Base-by-base conservation (phyloP, 2,113 vertebrate species). In the Ceratotherium simum region DNA sequence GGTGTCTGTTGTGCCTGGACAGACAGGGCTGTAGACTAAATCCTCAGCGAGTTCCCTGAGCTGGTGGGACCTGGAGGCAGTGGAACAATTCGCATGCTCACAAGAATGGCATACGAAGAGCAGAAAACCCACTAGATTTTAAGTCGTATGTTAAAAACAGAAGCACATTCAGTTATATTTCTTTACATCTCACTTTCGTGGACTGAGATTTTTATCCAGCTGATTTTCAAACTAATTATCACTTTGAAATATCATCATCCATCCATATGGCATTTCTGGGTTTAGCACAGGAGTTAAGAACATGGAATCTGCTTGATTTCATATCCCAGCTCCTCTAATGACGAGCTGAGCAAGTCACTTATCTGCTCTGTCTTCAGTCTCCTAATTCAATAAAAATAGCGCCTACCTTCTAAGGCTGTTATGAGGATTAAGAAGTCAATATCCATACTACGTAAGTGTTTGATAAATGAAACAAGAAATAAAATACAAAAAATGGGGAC, bases 151-250 rank as follows among this genome's bases (percentile, higher is more conserved):
- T 46, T 70, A 89, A 81, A 95, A 29, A 46, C 14, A 56, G 39
- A 80, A 60, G 65, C 4, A 67, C 58, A 29, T 60, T 17, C 51
- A 65, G 27, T 51, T 56, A 5, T 58, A 8, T 73, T 60, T 91
- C 72, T 79, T 80, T 80, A 67, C 73, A 51, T 31, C 16, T 91
- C 65, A 75, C 0, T 93, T 83, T 23, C 67, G 29, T n/a, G 39
- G 29, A 60, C 64, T 93, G 27, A 91, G 42, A 81, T 91, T 56
- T 78, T 3, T 62, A 60, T 81, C 27, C 33, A 83, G 9, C 27
- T 84, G 29, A 48, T 91, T 81, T 89, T 54, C 72, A 84, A 92
- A 95, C 33, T 88, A 94, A 33, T 48, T 56, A 39, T 54, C 78
- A 65, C 36, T 79, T 83, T 48, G 64, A 85, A 92, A 83, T 78